Base-by-base conservation (phyloP, 2,113 vertebrate genomes). In the Cacatua alba region DNA sequence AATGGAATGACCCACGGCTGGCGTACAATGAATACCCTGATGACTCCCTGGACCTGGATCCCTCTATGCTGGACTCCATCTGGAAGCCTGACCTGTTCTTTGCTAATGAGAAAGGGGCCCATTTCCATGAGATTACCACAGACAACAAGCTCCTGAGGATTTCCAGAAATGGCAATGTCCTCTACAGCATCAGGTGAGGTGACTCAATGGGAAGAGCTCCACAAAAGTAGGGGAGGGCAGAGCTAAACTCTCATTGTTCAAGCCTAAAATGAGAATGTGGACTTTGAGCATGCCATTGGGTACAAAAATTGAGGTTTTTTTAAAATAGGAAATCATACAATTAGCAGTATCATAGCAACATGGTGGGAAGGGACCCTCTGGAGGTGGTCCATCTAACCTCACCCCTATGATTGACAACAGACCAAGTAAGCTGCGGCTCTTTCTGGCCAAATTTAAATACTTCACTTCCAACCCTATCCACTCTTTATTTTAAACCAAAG, bases 31-130 rank as follows among this genome's bases (percentile, higher is more conserved):
- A 99, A 86, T 99, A 99, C 77, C 99, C 99, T 0, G 99, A 99
- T 5, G 99, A 99, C 96, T 99, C 99, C 7, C 97, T 99, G 96
- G 99, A 99, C 96, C 98, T 99, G 52, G 99, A 99, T 96, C 99
- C 99, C 3, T 99, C 99, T 69, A 99, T 99, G 99, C 95, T 99
- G 98, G 99, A 99, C 96, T 99, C 99, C 96, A 99, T 99, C 98
- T 99, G 99, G 99, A 99, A 99, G 82, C 99, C 99, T 3, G 99
- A 99, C 94, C 94, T 99, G 98, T 99, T 99, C 98, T 99, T 99
- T 4, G 99, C 99, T 91, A 99, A 99, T 1, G 99, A 99, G 98
- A 99, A 99, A 85, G 99, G 99, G 28, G 99, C 99, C 55, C 99
- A 99, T 95, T 99, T 99, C 97, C 99, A 99, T 0, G 99, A 99